Base-by-base conservation (phyloP, 2,113 vertebrate species). In the Dipodomys spectabilis region DNA sequence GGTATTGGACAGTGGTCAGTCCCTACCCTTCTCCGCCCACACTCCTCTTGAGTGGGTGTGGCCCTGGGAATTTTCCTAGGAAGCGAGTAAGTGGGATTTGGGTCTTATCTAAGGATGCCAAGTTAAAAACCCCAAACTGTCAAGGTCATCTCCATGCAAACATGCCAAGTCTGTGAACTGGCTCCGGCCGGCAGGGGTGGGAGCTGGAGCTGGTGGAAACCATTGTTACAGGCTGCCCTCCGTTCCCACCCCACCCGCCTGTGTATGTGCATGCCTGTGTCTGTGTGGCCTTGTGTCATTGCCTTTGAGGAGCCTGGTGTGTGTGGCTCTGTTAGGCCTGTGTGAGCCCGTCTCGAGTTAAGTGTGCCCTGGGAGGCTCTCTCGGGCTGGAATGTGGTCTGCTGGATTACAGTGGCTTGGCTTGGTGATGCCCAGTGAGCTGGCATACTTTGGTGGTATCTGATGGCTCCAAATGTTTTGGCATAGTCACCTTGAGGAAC, bases 241-340 rank as follows among this genome's bases (percentile, higher is more conserved):
- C 88, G 11, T 73, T n/a, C 92, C 94, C 86, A 25, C 60, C 81
- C 94, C 53, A 57, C 53, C 78, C 0, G 18, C 94, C 95, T 92
- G 39, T 82, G 74, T 69, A 77, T 96, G 91, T 97, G 97, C 96
- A 95, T 96, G 97, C 97, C 91, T 90, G 65, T 97, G 95, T 97
- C 95, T 87, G 74, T 7, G 94, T 97, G 95, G 94, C 87, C 97
- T 96, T 92, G 94, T 96, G 90, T 85, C 92, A 75, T 93, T 75
- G 93, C 95, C 75, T 95, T 71, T 86, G 91, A 92, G 91, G 94
- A 96, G 94, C 92, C 97, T 32, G 15, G 32, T 20, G 78, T n/a
- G 62, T 2, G 83, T 62, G 86, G 89, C 86, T 93, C 73, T 44
- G 86, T 87, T 30, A 60, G 96, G 94, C 91, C 94, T 7, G 35